Evolutionary conservation across 2,888 invertebrate species (phyloP).

Genomic region (Melitaea athalia): DNA sequence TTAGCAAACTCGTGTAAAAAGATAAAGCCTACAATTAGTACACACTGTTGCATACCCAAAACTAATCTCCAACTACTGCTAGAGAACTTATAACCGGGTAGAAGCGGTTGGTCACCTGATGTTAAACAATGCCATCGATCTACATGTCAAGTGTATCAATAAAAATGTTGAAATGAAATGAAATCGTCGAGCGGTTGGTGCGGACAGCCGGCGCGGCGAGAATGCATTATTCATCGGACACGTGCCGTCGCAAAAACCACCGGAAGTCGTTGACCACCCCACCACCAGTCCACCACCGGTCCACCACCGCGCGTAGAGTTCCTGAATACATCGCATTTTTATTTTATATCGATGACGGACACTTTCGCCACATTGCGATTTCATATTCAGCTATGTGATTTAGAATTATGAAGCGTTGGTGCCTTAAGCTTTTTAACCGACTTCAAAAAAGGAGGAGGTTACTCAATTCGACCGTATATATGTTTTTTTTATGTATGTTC

Average conservation of each 20-base stretch:
- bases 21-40: no score
- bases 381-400: slow-evolving; percentile 9
- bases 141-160: not conserved
- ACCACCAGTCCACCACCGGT: no score
- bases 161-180: slow-evolving; percentile 4
- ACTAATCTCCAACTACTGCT: not conserved
- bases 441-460: no score
- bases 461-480: no score
- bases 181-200: slow-evolving; percentile 1
- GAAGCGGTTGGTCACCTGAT: not conserved
- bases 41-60: no score
- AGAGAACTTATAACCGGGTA: not conserved
- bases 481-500: no score
- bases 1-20: no score
- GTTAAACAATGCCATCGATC: not conserved
- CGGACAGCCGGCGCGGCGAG: not conserved
- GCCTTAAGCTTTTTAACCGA: not conserved
- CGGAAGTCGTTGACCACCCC: slow-evolving; percentile 28
- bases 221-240: slow-evolving; percentile 23
- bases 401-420: not conserved
- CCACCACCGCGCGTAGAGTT: not conserved
- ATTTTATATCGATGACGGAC: not conserved
- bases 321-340: slow-evolving; percentile 7
- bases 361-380: slow-evolving; percentile 10
- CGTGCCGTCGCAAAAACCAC: slow-evolving; percentile 30